Evolutionary conservation across 2,888 invertebrate genomes (phyloP).

Genomic region (Drosophila crucigera): DNA sequence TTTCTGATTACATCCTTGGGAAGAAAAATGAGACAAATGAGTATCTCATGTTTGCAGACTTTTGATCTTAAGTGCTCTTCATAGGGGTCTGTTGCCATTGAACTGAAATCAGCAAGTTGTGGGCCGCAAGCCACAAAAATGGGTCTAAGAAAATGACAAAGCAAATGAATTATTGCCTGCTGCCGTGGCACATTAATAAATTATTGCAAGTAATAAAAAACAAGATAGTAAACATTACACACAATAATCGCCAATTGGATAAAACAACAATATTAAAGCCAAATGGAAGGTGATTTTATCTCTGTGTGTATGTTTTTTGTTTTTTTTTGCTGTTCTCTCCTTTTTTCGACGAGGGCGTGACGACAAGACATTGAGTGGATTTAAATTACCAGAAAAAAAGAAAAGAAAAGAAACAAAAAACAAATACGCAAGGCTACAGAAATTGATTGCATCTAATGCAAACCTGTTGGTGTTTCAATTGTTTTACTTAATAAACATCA

Average conservation of each 20-base stretch:
- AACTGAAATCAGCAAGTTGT: constrained; percentile 20
- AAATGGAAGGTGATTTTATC: constrained; percentile 55
- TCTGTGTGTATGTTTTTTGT: neutral
- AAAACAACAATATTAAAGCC: constrained; percentile 22
- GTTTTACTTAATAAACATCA: constrained; percentile 18
- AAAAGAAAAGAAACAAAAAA: constrained; percentile 23
- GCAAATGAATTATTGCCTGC: constrained; percentile 40
- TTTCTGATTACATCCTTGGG: constrained; percentile 40
- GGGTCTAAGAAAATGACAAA: constrained; percentile 35
- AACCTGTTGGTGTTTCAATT: constrained; percentile 8
- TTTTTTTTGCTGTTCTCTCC: constrained; percentile 5
- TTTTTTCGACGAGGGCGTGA: constrained; percentile 65
- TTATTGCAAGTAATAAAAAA: constrained; percentile 41
- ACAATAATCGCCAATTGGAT: constrained; percentile 58
- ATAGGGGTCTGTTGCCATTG: constrained; percentile 37
- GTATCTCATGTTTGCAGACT: constrained; percentile 24
- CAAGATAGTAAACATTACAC: constrained; percentile 58
- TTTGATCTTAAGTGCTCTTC: constrained; percentile 39
- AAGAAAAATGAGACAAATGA: constrained; percentile 22
- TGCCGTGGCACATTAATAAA: constrained; percentile 41
- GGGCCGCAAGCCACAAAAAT: constrained; percentile 32
- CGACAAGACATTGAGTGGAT: constrained; percentile 72
- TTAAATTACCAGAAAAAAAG: constrained; percentile 24
- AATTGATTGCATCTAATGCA: constrained; percentile 47
- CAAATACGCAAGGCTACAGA: constrained; percentile 35